Percentiles rank a stretch among this genome's conserved stretches.
These are phyloP conservation scores for Apogon talboti DNA, from an alignment of 2,797 vertebrate species.

Conservation along the genomic window DNA sequence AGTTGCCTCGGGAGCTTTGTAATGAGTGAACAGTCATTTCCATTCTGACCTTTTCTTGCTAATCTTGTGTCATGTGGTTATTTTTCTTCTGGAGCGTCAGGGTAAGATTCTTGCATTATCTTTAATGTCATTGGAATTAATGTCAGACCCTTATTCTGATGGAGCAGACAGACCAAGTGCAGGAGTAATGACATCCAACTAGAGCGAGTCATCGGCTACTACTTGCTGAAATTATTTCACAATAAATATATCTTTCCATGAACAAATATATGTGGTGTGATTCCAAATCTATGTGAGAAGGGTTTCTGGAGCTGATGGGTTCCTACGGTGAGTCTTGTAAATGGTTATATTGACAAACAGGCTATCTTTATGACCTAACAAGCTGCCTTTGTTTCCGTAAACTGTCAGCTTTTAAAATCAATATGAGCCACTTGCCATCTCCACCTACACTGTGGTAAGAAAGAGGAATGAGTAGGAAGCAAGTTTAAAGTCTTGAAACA, in stretches of 20 bases:
- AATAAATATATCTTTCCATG: not conserved
- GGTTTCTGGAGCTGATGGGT: not conserved
- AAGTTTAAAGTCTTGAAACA: constrained; percentile 41
- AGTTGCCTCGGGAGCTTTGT: constrained; percentile 56
- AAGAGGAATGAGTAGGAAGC: constrained; percentile 42
- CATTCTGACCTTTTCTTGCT: constrained; percentile 72
- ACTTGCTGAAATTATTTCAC: constrained; percentile 19
- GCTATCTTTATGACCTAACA: constrained; percentile 33
- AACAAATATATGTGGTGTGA: too few species aligned
- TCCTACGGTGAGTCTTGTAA: constrained; percentile 4
- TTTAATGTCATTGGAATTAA: constrained; percentile 75
- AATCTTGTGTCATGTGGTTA: constrained; percentile 62
- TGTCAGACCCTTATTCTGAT: constrained; percentile 53
- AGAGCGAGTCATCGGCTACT: constrained; percentile 20
- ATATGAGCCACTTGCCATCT: constrained; percentile 54
- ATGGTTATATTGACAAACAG: constrained; percentile 22
- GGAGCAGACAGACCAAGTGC: constrained; percentile 21
- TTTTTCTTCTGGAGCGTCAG: constrained; percentile 56
- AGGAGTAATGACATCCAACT: constrained; percentile 24
- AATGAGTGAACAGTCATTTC: constrained; percentile 70
- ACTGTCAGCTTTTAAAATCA: constrained; percentile 56
- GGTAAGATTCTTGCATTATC: constrained; percentile 61
- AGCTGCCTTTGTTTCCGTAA: constrained; percentile 47
- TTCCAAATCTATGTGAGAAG: not conserved
- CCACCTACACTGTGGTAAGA: constrained; percentile 46